phyloP scores from a whole-genome alignment of 2,797 vertebrate genomes.

The Lutra lutra region DNA sequence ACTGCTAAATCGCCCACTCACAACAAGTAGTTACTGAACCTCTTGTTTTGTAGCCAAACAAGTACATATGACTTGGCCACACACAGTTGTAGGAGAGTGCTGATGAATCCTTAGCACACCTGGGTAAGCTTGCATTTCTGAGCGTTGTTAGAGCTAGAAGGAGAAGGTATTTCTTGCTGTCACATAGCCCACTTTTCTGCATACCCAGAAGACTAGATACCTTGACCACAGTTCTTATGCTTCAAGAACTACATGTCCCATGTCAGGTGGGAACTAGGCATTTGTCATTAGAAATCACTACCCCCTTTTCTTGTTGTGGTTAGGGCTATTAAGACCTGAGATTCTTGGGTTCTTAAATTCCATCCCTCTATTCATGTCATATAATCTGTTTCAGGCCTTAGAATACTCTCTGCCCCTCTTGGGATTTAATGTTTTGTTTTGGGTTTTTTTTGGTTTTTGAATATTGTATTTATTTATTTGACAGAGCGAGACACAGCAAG shows the following conservation, averaged over 20 bases:
- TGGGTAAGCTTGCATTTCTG: neutral
- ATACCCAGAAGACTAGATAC: neutral
- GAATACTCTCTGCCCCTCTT: neutral
- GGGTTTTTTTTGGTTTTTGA: neutral
- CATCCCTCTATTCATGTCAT: neutral
- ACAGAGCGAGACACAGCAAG: too few species aligned
- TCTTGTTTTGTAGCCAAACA: constrained; percentile 6
- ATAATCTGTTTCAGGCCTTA: neutral
- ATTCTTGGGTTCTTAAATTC: constrained; percentile 32
- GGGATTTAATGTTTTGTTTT: neutral
- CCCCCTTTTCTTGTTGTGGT: neutral
- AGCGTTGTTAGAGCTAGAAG: neutral
- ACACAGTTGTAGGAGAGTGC: neutral
- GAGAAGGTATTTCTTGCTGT: neutral
- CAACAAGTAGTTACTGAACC: neutral
- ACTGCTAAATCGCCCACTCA: neutral
- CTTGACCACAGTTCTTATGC: neutral
- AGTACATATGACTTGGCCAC: neutral
- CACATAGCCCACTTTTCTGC: neutral
- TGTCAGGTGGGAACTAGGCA: neutral
- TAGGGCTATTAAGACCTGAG: neutral
- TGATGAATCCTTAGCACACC: neutral
- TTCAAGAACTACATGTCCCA: neutral
- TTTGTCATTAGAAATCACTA: neutral
- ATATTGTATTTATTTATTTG: too few species aligned